Conservation (phyloP, 2,113 vertebrate species). For the Andinoacara biseriatus region DNA sequence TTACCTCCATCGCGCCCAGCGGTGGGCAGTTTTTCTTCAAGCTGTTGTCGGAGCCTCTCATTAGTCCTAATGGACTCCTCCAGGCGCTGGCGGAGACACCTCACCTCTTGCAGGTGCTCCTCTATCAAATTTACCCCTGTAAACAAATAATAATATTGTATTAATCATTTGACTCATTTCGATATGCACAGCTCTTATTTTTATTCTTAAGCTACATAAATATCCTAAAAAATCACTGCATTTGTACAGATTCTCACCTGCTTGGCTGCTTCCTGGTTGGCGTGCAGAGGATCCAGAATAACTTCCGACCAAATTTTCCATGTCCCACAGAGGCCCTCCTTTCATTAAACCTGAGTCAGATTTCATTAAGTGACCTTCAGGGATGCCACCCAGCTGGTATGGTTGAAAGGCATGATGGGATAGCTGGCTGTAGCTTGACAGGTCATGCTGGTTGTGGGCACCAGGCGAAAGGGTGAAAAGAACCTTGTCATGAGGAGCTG, state of each 20-base stretch:
- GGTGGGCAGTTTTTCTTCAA: conserved; percentile 83
- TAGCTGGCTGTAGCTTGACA: conserved; percentile 66
- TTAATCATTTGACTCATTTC: not conserved
- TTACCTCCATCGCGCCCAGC: conserved; percentile 77
- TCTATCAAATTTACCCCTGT: conserved; percentile 87
- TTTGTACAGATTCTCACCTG: conserved; percentile 71
- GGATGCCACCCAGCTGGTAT: conserved; percentile 59
- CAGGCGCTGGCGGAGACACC: conserved; percentile 87
- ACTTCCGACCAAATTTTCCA: conserved; percentile 66
- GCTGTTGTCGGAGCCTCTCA: conserved; percentile 88
- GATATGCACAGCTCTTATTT: not conserved
- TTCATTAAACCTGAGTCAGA: conserved; percentile 59
- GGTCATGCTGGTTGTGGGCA: conserved; percentile 63
- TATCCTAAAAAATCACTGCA: not conserved
- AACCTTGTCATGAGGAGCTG: conserved; percentile 68
- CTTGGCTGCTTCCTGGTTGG: conserved; percentile 76
- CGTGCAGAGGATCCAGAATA: conserved; percentile 71
- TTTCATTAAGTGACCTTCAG: conserved; percentile 56
- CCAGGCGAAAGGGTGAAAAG: conserved; percentile 66
- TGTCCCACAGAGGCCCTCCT: conserved; percentile 72
- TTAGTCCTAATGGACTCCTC: conserved; percentile 94
- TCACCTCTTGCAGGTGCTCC: conserved; percentile 90
- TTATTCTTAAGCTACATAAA: not conserved
- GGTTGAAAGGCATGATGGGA: conserved; percentile 74
- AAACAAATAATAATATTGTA: not conserved